phyloP scores from a whole-genome alignment of 2,113 vertebrate genomes.

The Dinomys branickii region DNA sequence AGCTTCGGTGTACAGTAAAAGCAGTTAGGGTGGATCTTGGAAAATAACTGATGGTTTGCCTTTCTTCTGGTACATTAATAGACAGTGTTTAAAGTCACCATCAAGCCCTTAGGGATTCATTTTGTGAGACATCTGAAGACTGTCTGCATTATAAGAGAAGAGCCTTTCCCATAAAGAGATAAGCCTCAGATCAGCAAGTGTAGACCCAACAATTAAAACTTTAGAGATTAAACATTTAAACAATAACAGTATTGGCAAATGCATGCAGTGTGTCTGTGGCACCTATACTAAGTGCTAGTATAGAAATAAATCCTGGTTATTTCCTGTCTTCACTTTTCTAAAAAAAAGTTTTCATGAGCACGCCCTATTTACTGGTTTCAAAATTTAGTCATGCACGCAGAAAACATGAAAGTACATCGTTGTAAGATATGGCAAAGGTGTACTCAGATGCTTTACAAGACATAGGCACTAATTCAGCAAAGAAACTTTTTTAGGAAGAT shows the following conservation, averaged over 20 bases:
- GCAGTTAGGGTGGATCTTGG: background rate
- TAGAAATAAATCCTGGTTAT: background rate
- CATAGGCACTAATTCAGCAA: background rate
- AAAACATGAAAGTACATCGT: background rate
- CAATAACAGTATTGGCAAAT: background rate
- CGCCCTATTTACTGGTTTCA: background rate
- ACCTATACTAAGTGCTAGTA: background rate
- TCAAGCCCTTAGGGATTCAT: background rate
- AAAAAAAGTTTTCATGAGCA: background rate
- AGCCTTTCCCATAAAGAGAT: background rate
- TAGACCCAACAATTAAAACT: background rate
- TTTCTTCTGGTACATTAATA: background rate
- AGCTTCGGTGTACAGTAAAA: background rate
- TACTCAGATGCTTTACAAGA: background rate
- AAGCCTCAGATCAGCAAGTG: background rate
- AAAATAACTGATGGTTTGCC: background rate
- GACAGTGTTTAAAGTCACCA: background rate
- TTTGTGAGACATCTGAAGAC: background rate
- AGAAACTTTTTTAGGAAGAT: background rate
- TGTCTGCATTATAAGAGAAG: background rate
- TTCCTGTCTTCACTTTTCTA: background rate
- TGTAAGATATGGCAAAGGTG: background rate
- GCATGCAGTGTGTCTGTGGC: background rate
- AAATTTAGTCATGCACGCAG: background rate
- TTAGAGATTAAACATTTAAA: constrained; percentile 4